phyloP scores from a whole-genome alignment of 2,797 vertebrate species.

The Periophthalmus magnuspinnatus region DNA sequence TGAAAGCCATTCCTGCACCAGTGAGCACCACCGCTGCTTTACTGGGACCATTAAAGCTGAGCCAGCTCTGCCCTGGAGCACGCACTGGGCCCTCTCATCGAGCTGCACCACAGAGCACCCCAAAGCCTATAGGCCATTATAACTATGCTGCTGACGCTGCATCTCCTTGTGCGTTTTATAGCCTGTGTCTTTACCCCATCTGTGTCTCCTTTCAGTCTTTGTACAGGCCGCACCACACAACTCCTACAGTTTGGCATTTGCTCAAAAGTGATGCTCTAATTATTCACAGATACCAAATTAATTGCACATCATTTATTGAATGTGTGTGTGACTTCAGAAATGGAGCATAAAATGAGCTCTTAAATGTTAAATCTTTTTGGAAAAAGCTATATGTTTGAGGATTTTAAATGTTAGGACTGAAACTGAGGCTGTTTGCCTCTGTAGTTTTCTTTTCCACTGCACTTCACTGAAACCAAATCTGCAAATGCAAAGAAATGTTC shows the following conservation, averaged over 20 bases:
- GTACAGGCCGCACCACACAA: background rate
- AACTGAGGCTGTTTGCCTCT: background rate
- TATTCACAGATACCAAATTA: background rate
- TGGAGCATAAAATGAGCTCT: background rate
- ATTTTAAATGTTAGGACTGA: background rate
- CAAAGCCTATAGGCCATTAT: slow-evolving; percentile 46
- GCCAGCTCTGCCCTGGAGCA: slow-evolving; percentile 56
- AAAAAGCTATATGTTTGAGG: background rate
- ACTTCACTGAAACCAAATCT: background rate
- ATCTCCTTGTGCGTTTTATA: slow-evolving; percentile 54
- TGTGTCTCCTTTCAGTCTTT: slow-evolving; percentile 27
- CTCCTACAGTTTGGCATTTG: slow-evolving; percentile 35
- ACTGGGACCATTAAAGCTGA: slow-evolving; percentile 67
- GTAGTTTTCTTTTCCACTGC: slow-evolving; percentile 1
- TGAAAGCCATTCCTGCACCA: slow-evolving; percentile 64
- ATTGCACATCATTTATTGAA: background rate
- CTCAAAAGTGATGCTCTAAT: slow-evolving; percentile 4
- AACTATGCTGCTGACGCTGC: slow-evolving; percentile 57
- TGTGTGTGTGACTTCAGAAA: background rate
- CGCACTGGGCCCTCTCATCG: slow-evolving; percentile 37
- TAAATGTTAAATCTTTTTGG: background rate
- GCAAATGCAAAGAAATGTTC: background rate
- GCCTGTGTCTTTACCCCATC: slow-evolving; percentile 31
- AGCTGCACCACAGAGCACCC: slow-evolving; percentile 43
- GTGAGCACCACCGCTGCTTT: slow-evolving; percentile 60